phyloP scores from a whole-genome alignment of 2,888 invertebrate genomes.

The Diarsia brunnea region DNA sequence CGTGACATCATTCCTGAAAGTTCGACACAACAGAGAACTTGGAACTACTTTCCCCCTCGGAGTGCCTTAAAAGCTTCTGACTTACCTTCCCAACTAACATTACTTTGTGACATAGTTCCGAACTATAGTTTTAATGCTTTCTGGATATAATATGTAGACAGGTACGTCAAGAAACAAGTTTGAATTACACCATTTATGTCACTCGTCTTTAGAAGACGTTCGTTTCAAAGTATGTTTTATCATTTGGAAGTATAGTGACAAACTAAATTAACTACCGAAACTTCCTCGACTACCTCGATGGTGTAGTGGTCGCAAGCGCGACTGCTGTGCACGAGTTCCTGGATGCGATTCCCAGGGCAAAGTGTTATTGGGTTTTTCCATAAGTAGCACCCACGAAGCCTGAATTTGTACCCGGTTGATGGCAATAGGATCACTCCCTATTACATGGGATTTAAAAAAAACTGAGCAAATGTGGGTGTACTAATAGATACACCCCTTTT shows the following conservation, averaged over 20 bases:
- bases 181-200: neutral
- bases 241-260: neutral
- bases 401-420: too few relatives aligned
- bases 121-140: conserved; percentile 59
- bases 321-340: too few relatives aligned
- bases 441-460: too few relatives aligned
- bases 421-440: too few relatives aligned
- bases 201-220: neutral
- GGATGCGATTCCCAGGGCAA: too few relatives aligned
- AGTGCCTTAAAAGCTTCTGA: conserved; percentile 66
- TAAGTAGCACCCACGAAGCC: too few relatives aligned
- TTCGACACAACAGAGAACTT: conserved; percentile 53
- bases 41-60: conserved; percentile 54
- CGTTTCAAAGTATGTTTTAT: neutral
- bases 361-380: too few relatives aligned
- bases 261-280: neutral
- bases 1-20: conserved; percentile 56
- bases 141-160: conserved; percentile 29
- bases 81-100: conserved; percentile 62
- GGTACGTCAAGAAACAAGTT: conserved; percentile 24
- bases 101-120: conserved; percentile 57
- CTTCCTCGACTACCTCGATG: neutral
- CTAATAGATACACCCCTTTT: too few relatives aligned
- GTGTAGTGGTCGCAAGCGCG: too few relatives aligned
- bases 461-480: too few relatives aligned